Evolutionary conservation across 2,888 invertebrate species (phyloP), one percentile per base, ranked within the genome.

Genomic region (Stomorhina lunata): DNA sequence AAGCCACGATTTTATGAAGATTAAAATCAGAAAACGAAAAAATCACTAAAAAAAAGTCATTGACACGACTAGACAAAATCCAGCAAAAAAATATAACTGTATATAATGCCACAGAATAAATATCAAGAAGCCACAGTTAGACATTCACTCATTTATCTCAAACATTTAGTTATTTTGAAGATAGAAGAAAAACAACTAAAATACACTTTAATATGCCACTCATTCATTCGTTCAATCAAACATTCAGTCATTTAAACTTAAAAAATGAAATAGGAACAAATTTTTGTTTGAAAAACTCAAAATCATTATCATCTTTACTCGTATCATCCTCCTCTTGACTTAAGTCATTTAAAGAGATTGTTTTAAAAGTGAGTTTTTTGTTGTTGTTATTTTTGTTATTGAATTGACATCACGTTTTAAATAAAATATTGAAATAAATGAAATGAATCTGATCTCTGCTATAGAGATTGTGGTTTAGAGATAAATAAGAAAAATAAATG

Each of bases 321-420:
- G n/a, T n/a, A n/a, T n/a, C n/a, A 17, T 73, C 7, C 34, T 65
- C 29, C 10, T 9, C 12, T 37, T 20, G 20, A 61, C 50, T 27
- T 57, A 25, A 22, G 22, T 59, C 25, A 17, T 15, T 17, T 20
- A 7, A 5, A 50, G 61, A 20, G 29, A 57, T 57, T 72, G 20
- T 32, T 43, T 66, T 10, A 55, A 17, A 10, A 55, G 6, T 15
- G 12, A 25, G 4, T 43, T 32, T 25, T 63, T 32, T 10, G 7
- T 53, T 17, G 0, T 37, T 45, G 9, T 50, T 29, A 22, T 22
- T 3, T 10, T 59, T 61, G 50, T 66, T 20, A 34, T 55, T 45
- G n/a, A 48, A 43, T 61, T 50, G 48, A 59, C 63, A 78, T 78
- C 81, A 81, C 81, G 81, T 81, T 78, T 78, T 71, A 48, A 61